Conservation (phyloP, 2,888 invertebrate genomes). For the Perizoma affinitatum region DNA sequence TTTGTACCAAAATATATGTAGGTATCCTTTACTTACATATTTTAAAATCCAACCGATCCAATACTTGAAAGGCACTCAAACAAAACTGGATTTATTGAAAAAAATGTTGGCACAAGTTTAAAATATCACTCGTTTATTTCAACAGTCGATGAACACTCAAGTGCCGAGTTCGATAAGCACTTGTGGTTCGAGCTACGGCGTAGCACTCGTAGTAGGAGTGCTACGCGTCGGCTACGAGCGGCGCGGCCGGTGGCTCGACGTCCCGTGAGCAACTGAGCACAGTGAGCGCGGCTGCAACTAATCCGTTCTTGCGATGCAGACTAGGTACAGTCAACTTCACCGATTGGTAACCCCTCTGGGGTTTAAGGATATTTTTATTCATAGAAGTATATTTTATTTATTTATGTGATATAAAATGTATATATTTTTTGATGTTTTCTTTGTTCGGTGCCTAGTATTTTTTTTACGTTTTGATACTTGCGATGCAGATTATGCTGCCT, state of each 20-base stretch:
- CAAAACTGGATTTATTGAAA: conserved; percentile 24
- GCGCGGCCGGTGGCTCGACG: conserved; percentile 49
- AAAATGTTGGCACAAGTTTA: conserved; percentile 36
- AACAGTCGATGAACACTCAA: conserved; percentile 35
- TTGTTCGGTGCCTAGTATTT: no score
- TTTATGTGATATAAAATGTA: no score
- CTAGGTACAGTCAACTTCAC: conserved; percentile 6
- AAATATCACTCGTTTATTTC: conserved; percentile 31
- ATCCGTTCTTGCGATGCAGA: conserved; percentile 52
- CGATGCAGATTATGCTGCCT: no score
- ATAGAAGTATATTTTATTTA: no score
- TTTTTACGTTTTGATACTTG: no score
- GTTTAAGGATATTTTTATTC: no score
- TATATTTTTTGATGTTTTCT: no score
- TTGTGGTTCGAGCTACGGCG: conserved; percentile 43
- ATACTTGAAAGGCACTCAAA: conserved; percentile 29
- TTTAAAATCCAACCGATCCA: conserved; percentile 33
- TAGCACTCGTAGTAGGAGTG: conserved; percentile 41
- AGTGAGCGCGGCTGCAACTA: conserved; percentile 47
- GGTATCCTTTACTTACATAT: conserved; percentile 23
- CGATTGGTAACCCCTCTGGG: no score
- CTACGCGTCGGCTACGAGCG: conserved; percentile 32
- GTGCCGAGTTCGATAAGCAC: conserved; percentile 49
- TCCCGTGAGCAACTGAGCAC: conserved; percentile 62
- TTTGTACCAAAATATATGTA: not conserved